Evolutionary conservation across 1,140 invertebrate genomes (phyloP).

Genomic region (Andricus grossulariae): DNA sequence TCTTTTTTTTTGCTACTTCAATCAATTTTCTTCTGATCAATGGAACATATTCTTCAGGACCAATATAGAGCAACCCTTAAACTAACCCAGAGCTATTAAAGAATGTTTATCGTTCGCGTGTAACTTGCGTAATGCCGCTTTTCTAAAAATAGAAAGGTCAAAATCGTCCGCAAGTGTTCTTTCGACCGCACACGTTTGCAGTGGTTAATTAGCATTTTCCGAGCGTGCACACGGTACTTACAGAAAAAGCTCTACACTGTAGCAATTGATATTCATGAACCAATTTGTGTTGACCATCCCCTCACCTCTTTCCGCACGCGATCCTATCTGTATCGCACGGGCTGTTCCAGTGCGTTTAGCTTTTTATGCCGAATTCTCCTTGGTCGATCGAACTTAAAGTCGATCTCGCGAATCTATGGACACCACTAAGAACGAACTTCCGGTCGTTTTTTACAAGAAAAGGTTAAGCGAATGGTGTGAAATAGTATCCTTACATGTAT

Average conservation of each 20-base stretch:
- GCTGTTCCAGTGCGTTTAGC: not conserved
- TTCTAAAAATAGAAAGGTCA: constrained; percentile 23
- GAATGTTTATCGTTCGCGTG: constrained; percentile 20
- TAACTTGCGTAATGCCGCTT: not conserved
- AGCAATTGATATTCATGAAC: constrained; percentile 32
- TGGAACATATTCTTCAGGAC: not conserved
- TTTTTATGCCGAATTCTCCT: not conserved
- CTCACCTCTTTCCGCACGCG: too few relatives aligned
- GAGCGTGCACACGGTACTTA: constrained; percentile 11
- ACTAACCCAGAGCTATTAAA: not conserved
- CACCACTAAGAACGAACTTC: not conserved
- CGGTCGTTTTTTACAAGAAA: constrained; percentile 14
- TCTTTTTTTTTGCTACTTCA: too few relatives aligned
- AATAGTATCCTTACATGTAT: constrained; percentile 51
- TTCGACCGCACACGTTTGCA: constrained; percentile 8
- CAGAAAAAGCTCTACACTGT: constrained; percentile 12
- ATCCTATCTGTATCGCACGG: not conserved
- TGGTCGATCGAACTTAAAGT: not conserved
- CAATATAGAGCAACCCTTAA: not conserved
- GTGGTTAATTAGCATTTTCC: constrained; percentile 29
- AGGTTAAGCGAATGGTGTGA: constrained; percentile 54
- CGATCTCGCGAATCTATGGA: not conserved
- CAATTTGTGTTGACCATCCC: constrained; percentile 22
- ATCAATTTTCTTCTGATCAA: too few relatives aligned
- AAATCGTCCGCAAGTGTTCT: constrained; percentile 18